Evolutionary conservation across 2,888 invertebrate genomes (phyloP), one percentile per base, ranked within the genome.

Genomic region (Odontocolon sp.): DNA sequence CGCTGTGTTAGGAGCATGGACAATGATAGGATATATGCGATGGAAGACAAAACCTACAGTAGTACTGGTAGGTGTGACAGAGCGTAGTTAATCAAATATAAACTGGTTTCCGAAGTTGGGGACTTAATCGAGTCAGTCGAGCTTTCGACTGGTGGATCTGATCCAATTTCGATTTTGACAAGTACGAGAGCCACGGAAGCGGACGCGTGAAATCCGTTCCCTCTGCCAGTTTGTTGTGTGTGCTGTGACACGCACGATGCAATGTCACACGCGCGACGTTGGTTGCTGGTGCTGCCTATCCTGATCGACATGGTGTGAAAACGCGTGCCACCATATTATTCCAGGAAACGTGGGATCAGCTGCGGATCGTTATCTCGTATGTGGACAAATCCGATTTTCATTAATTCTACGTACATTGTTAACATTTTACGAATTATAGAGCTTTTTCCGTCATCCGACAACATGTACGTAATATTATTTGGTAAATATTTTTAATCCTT

Each of bases 91-190:
- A 87, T 85, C 85, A 83, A 87, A 87, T 87, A 83, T 83, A 87
- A 87, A 87, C 84, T 85, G 85, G 85, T 86, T 59, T 70, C 70
- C 84, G 82, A 83, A 86, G 83, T 84, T 86, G 78, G 82, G 47
- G 69, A 79, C 84, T 85, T 85, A 87, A 88, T 87, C 84, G 85
- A 86, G 85, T 86, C 80, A 80, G 40, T 71, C 78, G 61, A 68
- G 78, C 77, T 77, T 78, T 54, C 77, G 63, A 56, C 81, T 74
- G 77, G 75, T 82, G 80, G 80, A 80, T 76, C 82, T 84, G 85
- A 87, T 85, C 84, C 80, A 85, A 86, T 87, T 86, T 81, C 80
- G 78, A 80, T 78, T 85, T 70, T 76, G 59, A 76, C 75, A 70
- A 76, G 75, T 70, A 61, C 57, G 54, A 26, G 47, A 42, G 64